phyloP scores from a whole-genome alignment of 2,113 vertebrate genomes.

The Amphilophus citrinellus region DNA sequence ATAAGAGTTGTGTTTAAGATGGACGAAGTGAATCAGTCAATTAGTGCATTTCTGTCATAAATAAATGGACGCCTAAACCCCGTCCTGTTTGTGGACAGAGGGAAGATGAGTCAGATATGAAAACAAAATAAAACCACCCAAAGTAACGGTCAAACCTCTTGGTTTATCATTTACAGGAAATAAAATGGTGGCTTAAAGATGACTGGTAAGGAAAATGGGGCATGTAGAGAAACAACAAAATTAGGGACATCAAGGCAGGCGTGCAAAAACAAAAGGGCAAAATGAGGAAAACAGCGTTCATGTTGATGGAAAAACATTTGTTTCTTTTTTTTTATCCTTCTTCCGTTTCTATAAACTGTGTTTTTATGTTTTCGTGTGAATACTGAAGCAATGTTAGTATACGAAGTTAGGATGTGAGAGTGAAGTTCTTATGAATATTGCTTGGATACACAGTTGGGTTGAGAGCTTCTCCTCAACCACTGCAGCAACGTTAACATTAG shows the following conservation, averaged over 20 bases:
- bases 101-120: not conserved
- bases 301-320: not conserved
- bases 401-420: not conserved
- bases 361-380: not conserved
- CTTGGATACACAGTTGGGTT: constrained; percentile 45
- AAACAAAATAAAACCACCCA: constrained; percentile 30
- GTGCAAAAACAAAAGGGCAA: constrained; percentile 22
- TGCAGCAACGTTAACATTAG: constrained; percentile 20
- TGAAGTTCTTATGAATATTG: constrained; percentile 48
- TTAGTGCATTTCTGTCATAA: constrained; percentile 74
- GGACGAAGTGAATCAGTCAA: constrained; percentile 2
- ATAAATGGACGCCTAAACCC: constrained; percentile 43
- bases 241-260: constrained; percentile 4
- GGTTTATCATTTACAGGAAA: not conserved
- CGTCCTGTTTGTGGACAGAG: not conserved
- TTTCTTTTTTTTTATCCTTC: not conserved
- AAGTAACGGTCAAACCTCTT: not conserved
- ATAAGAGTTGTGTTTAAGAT: constrained; percentile 6
- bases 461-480: constrained; percentile 2
- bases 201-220: not conserved
- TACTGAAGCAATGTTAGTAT: not conserved
- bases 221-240: not conserved
- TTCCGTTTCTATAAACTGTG: not conserved
- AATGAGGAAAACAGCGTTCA: not conserved
- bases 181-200: not conserved